Conservation (phyloP, 2,888 invertebrate species). For the Volucella inanis region DNA sequence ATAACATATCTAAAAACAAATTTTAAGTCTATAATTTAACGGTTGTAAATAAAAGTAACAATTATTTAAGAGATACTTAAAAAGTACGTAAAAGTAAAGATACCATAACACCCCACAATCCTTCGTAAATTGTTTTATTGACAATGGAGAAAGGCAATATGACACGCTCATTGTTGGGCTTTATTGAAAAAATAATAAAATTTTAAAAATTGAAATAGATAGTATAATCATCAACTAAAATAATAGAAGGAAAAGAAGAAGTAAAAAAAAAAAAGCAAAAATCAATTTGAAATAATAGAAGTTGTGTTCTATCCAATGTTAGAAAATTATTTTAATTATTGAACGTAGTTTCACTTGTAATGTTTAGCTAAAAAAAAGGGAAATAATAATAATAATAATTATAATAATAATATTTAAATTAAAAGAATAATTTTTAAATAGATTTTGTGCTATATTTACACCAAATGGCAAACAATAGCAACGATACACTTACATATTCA, state of each 20-base stretch:
- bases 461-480: slow-evolving; percentile 8
- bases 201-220: slow-evolving; percentile 48
- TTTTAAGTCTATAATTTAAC: slow-evolving; percentile 58
- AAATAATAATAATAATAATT: slow-evolving; percentile 12
- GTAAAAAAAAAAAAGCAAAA: slow-evolving; percentile 1
- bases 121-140: slow-evolving; percentile 47
- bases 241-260: neutral
- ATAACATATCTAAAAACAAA: slow-evolving; percentile 62
- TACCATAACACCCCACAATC: slow-evolving; percentile 34
- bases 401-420: neutral
- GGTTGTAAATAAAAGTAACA: slow-evolving; percentile 70
- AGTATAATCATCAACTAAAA: slow-evolving; percentile 61
- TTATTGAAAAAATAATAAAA: slow-evolving; percentile 11
- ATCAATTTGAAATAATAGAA: slow-evolving; percentile 15
- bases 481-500: slow-evolving; percentile 44
- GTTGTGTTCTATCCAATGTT: slow-evolving; percentile 44
- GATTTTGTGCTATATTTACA: slow-evolving; percentile 44
- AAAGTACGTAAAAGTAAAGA: slow-evolving; percentile 59
- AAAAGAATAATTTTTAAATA: slow-evolving; percentile 21
- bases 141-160: slow-evolving; percentile 26
- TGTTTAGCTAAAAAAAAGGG: slow-evolving; percentile 57
- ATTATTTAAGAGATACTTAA: slow-evolving; percentile 62
- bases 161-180: slow-evolving; percentile 16
- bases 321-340: slow-evolving; percentile 65
- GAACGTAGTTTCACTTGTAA: slow-evolving; percentile 64